Conservation (phyloP, 2,888 invertebrate species). For the Macaria notata region DNA sequence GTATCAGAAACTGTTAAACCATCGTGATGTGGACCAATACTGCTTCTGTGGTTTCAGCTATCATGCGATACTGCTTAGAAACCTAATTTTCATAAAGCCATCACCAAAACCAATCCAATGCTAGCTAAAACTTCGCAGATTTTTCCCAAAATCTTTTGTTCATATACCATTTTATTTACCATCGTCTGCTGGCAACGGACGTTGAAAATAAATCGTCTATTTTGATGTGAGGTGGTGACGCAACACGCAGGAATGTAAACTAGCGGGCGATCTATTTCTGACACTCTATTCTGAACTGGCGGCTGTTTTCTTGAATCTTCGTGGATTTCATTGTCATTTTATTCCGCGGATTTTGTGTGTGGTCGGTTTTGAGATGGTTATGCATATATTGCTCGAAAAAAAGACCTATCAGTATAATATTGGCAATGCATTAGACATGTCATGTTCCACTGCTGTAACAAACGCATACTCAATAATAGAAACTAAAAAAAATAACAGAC, state of each 20-base stretch:
- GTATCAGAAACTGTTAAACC: too few species aligned
- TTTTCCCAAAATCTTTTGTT: conserved; percentile 29
- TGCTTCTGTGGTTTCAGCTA: too few species aligned
- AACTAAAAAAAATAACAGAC: too few species aligned
- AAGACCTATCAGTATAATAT: too few species aligned
- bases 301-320: conserved; percentile 39
- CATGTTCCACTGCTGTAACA: too few species aligned
- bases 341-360: conserved; percentile 7
- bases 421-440: too few species aligned
- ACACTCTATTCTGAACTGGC: conserved; percentile 51
- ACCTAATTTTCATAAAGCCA: too few species aligned
- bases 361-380: too few species aligned
- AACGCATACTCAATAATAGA: too few species aligned
- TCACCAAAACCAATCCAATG: background rate
- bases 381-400: background rate
- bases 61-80: too few species aligned
- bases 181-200: conserved; percentile 67
- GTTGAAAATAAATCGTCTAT: conserved; percentile 73
- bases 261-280: conserved; percentile 58
- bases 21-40: too few species aligned
- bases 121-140: conserved; percentile 5
- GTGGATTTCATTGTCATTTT: conserved; percentile 20
- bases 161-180: conserved; percentile 56
- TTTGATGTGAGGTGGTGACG: conserved; percentile 62
- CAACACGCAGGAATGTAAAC: conserved; percentile 63